Evolutionary conservation across 2,113 vertebrate species (phyloP).

Genomic region (human): DNA sequence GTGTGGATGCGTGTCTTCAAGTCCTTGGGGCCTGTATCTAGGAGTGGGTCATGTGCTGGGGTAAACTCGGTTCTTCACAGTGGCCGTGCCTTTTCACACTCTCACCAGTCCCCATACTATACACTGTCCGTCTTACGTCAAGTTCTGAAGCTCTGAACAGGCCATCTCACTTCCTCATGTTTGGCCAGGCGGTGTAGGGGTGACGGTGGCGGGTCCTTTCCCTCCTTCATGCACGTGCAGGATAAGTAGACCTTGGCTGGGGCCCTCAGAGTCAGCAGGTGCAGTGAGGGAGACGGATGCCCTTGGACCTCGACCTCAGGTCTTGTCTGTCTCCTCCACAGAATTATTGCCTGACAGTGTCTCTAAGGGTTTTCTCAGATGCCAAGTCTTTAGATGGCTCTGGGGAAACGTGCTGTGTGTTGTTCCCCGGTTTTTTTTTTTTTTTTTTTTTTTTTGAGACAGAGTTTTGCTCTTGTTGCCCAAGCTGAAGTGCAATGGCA

Average conservation of each 20-base stretch:
- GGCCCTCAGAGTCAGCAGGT: background rate
- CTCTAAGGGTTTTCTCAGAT: background rate
- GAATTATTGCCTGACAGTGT: background rate
- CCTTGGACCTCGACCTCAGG: background rate
- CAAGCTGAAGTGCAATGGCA: no score
- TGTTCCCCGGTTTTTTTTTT: background rate
- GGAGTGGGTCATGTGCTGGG: no score
- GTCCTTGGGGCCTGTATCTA: background rate
- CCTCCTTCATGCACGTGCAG: background rate
- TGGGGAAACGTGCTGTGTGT: background rate
- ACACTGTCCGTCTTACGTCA: background rate
- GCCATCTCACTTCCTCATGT: background rate
- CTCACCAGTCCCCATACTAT: background rate
- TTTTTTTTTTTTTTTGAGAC: no score
- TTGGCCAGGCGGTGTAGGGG: no score
- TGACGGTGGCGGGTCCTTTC: no score
- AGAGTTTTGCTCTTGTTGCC: no score
- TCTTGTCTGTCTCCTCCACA: background rate
- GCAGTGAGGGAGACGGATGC: background rate
- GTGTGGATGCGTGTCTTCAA: background rate
- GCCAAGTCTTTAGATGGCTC: background rate
- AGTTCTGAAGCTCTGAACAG: background rate
- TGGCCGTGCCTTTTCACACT: background rate
- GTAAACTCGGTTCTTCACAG: background rate
- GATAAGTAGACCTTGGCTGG: background rate